Conservation (phyloP, 2,113 vertebrate genomes). For the Excalfactoria chinensis region DNA sequence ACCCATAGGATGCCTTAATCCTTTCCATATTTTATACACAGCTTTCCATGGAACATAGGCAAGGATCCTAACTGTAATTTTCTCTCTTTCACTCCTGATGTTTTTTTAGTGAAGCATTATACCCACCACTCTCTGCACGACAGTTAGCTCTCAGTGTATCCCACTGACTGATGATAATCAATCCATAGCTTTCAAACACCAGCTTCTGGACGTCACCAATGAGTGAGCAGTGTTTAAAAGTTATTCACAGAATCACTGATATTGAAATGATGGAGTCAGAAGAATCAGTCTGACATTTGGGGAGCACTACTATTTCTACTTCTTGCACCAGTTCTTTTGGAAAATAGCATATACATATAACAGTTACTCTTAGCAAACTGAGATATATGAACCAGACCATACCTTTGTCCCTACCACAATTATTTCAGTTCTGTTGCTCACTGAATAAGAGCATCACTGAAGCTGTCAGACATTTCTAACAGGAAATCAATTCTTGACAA, state of each 20-base stretch:
- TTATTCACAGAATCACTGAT: background rate
- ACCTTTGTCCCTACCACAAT: background rate
- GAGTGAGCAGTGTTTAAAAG: background rate
- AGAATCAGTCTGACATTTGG: background rate
- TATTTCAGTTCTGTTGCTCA: background rate
- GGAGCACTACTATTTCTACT: background rate
- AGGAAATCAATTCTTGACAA: background rate
- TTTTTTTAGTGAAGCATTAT: background rate
- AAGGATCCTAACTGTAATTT: background rate
- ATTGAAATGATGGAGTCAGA: background rate
- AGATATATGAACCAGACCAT: accelerated
- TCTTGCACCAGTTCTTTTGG: background rate
- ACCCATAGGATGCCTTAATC: background rate
- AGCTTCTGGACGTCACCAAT: background rate
- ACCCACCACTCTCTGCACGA: background rate
- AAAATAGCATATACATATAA: background rate
- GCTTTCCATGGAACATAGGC: background rate
- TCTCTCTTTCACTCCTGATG: background rate
- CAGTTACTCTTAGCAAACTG: background rate
- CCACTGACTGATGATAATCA: background rate
- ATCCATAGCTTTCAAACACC: background rate
- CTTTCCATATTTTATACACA: background rate
- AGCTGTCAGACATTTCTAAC: background rate
- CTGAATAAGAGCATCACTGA: background rate
- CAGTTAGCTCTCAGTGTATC: background rate